phyloP scores from a whole-genome alignment of 2,113 vertebrate species.

The Prunella fulvescens region DNA sequence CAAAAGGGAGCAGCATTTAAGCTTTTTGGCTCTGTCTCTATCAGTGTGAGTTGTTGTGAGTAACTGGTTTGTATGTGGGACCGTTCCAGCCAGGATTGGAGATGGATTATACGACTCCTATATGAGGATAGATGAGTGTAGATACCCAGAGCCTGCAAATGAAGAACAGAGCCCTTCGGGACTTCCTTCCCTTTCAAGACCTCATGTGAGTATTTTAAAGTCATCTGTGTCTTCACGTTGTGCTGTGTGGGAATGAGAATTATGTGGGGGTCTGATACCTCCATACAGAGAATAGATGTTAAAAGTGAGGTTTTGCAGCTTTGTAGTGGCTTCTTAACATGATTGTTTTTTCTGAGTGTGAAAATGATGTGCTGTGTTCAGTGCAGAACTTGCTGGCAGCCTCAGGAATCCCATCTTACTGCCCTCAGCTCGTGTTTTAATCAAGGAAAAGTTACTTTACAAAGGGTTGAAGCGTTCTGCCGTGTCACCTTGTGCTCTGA shows the following conservation, averaged over 20 bases:
- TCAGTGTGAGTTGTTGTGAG: neutral
- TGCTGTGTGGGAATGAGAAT: neutral
- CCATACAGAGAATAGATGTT: neutral
- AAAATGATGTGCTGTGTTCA: neutral
- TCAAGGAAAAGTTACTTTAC: neutral
- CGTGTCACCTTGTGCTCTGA: neutral
- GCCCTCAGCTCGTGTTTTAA: neutral
- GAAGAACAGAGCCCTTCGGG: conserved; percentile 82
- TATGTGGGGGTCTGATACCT: neutral
- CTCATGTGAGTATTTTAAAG: conserved; percentile 81
- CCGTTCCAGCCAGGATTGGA: conserved; percentile 81
- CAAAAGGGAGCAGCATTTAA: neutral
- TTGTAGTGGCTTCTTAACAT: neutral
- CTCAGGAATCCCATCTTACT: neutral
- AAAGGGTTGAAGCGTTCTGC: neutral
- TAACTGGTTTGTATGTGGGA: conserved; percentile 41
- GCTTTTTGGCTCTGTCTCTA: neutral
- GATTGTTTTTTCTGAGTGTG: neutral
- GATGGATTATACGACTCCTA: conserved; percentile 94
- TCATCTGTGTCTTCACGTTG: neutral
- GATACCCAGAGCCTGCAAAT: conserved; percentile 81
- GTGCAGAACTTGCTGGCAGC: neutral
- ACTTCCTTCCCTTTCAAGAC: conserved; percentile 82
- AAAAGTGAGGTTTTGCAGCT: neutral
- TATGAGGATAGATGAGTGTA: conserved; percentile 92